These are phyloP conservation scores for Paracanthobrama guichenoti DNA, from an alignment of 2,113 vertebrate genomes.

Conservation along the genomic window DNA sequence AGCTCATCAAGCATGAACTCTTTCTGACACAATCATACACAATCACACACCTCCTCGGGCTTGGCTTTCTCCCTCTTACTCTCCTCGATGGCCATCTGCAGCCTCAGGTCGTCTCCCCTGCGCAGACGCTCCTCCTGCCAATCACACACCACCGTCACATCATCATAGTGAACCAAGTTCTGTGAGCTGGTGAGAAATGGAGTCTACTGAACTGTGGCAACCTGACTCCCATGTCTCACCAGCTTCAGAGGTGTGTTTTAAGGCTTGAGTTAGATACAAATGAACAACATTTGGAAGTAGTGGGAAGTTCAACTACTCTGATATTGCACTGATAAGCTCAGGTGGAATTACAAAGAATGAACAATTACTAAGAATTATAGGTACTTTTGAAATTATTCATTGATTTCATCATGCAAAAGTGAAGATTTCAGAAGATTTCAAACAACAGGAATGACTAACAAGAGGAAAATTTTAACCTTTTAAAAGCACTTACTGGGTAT, in stretches of 20 bases:
- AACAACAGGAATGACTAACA: neutral
- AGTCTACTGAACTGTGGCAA: constrained; percentile 28
- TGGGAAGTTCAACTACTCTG: constrained; percentile 9
- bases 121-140: constrained; percentile 87
- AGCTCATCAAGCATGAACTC: constrained; percentile 26
- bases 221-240: constrained; percentile 38
- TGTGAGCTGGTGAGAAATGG: constrained; percentile 48
- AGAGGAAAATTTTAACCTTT: neutral
- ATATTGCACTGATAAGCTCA: neutral
- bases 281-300: neutral
- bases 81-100: constrained; percentile 94
- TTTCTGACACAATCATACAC: constrained; percentile 25
- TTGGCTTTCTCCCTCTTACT: constrained; percentile 84
- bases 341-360: constrained; percentile 21
- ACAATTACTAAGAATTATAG: constrained; percentile 19
- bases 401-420: constrained; percentile 31
- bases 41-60: constrained; percentile 78
- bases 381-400: neutral
- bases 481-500: neutral
- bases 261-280: constrained; percentile 19
- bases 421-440: neutral
- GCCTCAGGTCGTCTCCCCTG: constrained; percentile 87
- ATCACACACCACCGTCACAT: constrained; percentile 59
- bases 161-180: constrained; percentile 26
- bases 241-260: constrained; percentile 43